Conservation (phyloP, 92 coral and sea anemone genomes). For the Anthopleura xanthogrammica region DNA sequence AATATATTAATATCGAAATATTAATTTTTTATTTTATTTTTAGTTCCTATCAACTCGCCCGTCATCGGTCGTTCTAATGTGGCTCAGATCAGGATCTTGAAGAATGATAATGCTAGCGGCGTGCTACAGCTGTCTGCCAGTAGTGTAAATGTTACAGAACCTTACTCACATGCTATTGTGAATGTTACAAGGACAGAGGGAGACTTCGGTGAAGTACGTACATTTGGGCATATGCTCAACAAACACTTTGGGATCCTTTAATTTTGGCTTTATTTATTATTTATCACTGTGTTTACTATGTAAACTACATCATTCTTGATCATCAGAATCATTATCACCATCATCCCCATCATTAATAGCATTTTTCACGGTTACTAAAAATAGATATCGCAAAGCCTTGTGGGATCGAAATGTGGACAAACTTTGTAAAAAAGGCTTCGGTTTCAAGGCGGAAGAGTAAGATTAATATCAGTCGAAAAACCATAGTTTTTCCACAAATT, state of each 20-base stretch:
- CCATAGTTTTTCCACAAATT: no score
- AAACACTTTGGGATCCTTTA: no score
- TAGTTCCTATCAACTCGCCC: conserved; percentile 80
- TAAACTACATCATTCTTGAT: no score
- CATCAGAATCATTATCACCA: no score
- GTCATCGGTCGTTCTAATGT: conserved; percentile 69
- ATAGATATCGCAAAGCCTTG: no score
- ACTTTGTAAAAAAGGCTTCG: no score
- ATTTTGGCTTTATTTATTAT: neutral
- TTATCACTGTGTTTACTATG: neutral
- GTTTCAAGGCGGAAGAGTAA: no score
- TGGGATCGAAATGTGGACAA: no score
- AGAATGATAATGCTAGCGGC: conserved; percentile 94
- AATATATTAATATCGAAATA: no score
- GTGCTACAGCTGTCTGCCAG: conserved; percentile 75
- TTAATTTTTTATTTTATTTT: no score
- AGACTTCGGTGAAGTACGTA: conserved; percentile 82
- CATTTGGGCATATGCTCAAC: neutral
- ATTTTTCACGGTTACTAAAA: no score
- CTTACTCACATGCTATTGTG: conserved; percentile 63
- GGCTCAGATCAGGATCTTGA: conserved; percentile 61
- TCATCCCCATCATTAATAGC: neutral
- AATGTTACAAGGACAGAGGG: conserved; percentile 81
- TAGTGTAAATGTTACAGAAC: conserved; percentile 75
- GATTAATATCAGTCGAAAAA: no score